These are phyloP conservation scores for Eurosta solidaginis DNA, from an alignment of 1,140 invertebrate genomes.

Conservation along the genomic window DNA sequence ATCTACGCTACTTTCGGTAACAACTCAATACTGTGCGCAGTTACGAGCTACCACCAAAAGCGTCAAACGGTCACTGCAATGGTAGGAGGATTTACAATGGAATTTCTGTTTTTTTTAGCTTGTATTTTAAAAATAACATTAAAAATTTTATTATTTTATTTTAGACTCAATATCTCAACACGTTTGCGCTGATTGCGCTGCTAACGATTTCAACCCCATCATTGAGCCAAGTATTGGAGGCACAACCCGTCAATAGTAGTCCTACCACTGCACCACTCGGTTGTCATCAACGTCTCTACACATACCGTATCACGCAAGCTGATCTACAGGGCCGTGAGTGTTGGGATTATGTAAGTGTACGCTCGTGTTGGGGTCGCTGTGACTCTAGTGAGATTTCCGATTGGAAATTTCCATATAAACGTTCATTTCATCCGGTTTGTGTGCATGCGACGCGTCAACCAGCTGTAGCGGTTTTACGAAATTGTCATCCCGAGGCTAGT, in stretches of 20 bases:
- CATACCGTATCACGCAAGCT: constrained; percentile 57
- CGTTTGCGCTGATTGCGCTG: neutral
- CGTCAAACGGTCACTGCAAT: constrained; percentile 22
- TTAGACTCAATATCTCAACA: neutral
- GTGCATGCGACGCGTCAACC: constrained; percentile 70
- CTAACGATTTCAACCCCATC: neutral
- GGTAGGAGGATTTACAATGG: neutral
- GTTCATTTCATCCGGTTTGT: constrained; percentile 82
- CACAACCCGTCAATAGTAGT: constrained; percentile 45
- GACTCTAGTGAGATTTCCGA: constrained; percentile 84
- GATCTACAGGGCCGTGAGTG: constrained; percentile 48
- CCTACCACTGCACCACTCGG: constrained; percentile 52
- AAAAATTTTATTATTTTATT: neutral
- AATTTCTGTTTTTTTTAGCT: neutral
- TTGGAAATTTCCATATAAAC: constrained; percentile 84
- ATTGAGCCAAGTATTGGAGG: constrained; percentile 41
- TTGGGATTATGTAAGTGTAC: constrained; percentile 70
- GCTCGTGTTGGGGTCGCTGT: constrained; percentile 82
- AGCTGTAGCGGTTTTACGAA: constrained; percentile 63
- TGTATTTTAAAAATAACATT: neutral
- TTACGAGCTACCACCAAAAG: neutral
- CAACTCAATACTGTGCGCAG: neutral
- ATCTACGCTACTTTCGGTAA: neutral
- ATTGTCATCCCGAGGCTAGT: constrained; percentile 69
- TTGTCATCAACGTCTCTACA: constrained; percentile 61